Evolutionary conservation across 2,113 vertebrate genomes (phyloP).

Genomic region (Gambusia holbrooki): DNA sequence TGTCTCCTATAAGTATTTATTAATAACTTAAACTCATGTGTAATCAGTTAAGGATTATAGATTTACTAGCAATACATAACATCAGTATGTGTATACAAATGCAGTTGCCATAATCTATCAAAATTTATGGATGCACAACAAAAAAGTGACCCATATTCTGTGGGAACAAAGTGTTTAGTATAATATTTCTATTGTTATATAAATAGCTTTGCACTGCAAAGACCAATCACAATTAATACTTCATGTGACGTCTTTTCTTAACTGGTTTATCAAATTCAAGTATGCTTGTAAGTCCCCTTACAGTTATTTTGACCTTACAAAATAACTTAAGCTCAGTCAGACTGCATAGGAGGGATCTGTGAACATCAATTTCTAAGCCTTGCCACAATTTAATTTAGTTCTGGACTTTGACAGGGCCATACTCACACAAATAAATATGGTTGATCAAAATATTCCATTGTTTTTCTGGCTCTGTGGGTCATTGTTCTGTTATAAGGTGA

Average conservation of each 20-base stretch:
- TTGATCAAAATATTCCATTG: too few species aligned
- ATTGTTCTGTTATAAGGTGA: too few species aligned
- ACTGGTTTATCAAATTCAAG: not conserved
- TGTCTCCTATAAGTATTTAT: not conserved
- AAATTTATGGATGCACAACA: not conserved
- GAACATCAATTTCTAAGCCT: too few species aligned
- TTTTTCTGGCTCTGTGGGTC: too few species aligned
- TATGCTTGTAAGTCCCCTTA: not conserved
- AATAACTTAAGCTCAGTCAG: not conserved
- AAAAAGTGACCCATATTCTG: slow-evolving; percentile 5
- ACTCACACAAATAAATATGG: too few species aligned
- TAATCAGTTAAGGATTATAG: too few species aligned
- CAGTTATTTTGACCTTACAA: not conserved
- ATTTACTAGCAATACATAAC: too few species aligned
- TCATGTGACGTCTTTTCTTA: not conserved
- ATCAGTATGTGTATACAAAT: not conserved
- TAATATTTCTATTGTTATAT: too few species aligned
- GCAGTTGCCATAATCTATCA: not conserved
- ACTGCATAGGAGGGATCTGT: not conserved
- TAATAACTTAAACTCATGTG: too few species aligned
- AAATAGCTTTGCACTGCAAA: not conserved
- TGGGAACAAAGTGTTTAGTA: not conserved
- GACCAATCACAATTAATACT: not conserved
- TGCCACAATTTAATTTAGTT: too few species aligned
- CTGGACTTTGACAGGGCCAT: too few species aligned